Base-by-base conservation (phyloP, 1,140 invertebrate genomes). In the Drosophila bifasciata region DNA sequence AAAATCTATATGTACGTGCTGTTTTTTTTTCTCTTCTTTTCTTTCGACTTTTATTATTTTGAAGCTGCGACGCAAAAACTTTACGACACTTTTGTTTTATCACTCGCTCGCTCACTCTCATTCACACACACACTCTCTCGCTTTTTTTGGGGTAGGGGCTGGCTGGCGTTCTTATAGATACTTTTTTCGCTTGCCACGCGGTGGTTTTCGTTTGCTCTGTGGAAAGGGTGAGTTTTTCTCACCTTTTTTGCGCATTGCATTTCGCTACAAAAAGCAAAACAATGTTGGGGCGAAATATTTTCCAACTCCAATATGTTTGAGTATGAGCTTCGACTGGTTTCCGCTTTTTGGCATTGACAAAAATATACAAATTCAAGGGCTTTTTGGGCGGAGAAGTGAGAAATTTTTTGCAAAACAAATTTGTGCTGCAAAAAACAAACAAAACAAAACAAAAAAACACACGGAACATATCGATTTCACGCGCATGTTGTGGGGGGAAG, bases 231-330 rank as follows among this genome's bases (percentile, higher is more conserved):
- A 43, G 45, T 69, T 79, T 79, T 76, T 55, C 50, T 51, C 53
- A 68, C 63, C 57, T 83, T 80, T 83, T 80, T 88, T 86, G 81
- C 81, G 81, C 81, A 88, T 88, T 85, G 77, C 78, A 59, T 79
- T 78, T 63, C 66, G 17, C 6, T 17, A 25, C 13, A 73, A 72
- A 79, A 55, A 75, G n/a, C 51, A 56, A 60, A 56, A 28, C 59
- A 67, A 67, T 55, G 17, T 36, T 36, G 19, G 5, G 6, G 8
- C 1, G 2, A 56, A 15, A 25, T 9, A n/a, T 15, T n/a, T 23
- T 45, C 13, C 11, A 11, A 16, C 15, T 13, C 2, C 13, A 17
- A 48, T 6, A 9, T 11, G 28, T 7, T 9, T 9, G 25, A 1
- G 7, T 2, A 17, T 25, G 44, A 16, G n/a, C 15, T 23, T 21